These are phyloP conservation scores for Drosophila baimaii DNA, from an alignment of 1,140 invertebrate species.

Conservation along the genomic window DNA sequence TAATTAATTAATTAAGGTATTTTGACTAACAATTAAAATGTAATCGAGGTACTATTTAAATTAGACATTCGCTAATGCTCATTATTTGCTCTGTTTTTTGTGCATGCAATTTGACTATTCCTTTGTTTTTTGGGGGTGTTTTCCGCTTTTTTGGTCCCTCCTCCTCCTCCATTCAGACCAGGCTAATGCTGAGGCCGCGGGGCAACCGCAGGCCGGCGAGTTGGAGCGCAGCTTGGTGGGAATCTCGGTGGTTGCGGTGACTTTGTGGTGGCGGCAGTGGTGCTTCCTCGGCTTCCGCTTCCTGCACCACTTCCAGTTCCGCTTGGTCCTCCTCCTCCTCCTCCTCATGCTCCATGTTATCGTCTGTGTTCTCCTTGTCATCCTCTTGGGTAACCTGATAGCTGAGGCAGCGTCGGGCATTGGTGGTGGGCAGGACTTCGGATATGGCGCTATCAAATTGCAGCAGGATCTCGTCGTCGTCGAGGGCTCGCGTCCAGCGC, in stretches of 20 bases:
- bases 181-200: slow-evolving; percentile 65
- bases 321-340: not conserved
- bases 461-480: slow-evolving; percentile 78
- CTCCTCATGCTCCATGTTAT: slow-evolving; percentile 16
- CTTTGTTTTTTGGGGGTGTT: slow-evolving; percentile 5
- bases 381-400: slow-evolving; percentile 57
- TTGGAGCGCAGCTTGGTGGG: slow-evolving; percentile 47
- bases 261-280: slow-evolving; percentile 31
- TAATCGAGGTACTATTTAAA: slow-evolving; percentile 73
- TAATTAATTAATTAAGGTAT: slow-evolving; percentile 54
- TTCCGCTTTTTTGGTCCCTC: slow-evolving; percentile 24
- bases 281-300: slow-evolving; percentile 23
- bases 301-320: slow-evolving; percentile 39
- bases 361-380: slow-evolving; percentile 15
- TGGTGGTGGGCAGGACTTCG: slow-evolving; percentile 71
- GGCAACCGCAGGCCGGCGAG: slow-evolving; percentile 60
- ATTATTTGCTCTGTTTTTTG: slow-evolving; percentile 32
- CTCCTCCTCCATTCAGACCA: slow-evolving; percentile 38
- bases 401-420: slow-evolving; percentile 51
- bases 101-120: slow-evolving; percentile 76
- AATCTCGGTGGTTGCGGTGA: slow-evolving; percentile 29
- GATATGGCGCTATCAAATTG: slow-evolving; percentile 79
- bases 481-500: slow-evolving; percentile 68
- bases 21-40: slow-evolving; percentile 77
- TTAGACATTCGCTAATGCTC: slow-evolving; percentile 70